phyloP scores from a whole-genome alignment of 2,888 invertebrate species.

The Alloplasta piceator region DNA sequence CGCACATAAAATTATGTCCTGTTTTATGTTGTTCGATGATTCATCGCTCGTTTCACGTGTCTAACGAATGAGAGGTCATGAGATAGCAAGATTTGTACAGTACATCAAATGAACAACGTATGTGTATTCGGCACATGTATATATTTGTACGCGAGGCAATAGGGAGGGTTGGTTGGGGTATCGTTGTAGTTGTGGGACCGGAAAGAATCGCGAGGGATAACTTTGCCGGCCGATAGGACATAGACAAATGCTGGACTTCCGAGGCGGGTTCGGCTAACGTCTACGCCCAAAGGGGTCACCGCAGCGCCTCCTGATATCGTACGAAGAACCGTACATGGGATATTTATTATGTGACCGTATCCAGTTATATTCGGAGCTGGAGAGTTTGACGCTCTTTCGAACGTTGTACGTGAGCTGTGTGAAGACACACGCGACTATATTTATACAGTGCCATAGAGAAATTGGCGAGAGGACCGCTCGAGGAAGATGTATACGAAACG shows the following conservation, averaged over 20 bases:
- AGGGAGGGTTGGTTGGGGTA: constrained; percentile 5
- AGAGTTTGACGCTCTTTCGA: constrained; percentile 43
- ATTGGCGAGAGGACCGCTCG: constrained; percentile 64
- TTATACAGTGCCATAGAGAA: constrained; percentile 26
- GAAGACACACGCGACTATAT: constrained; percentile 26
- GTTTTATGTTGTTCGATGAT: constrained; percentile 49
- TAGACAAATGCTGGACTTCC: constrained; percentile 75
- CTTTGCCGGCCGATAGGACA: constrained; percentile 56
- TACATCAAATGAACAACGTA: not conserved
- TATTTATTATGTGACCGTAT: constrained; percentile 55
- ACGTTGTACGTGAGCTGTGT: not conserved
- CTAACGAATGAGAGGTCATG: constrained; percentile 50
- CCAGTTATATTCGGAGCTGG: constrained; percentile 20
- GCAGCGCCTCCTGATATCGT: constrained; percentile 66
- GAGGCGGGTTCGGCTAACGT: constrained; percentile 49
- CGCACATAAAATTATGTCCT: constrained; percentile 45
- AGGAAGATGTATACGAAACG: constrained; percentile 81
- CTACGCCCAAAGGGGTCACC: constrained; percentile 71
- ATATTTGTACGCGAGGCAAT: not conserved
- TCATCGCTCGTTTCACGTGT: constrained; percentile 45
- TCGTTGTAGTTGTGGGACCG: constrained; percentile 5
- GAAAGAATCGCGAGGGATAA: constrained; percentile 55
- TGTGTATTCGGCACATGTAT: constrained; percentile 8
- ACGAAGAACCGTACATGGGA: constrained; percentile 17
- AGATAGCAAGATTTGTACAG: constrained; percentile 39